phyloP scores from a whole-genome alignment of 2,113 vertebrate species.

The Urocitellus parryii region DNA sequence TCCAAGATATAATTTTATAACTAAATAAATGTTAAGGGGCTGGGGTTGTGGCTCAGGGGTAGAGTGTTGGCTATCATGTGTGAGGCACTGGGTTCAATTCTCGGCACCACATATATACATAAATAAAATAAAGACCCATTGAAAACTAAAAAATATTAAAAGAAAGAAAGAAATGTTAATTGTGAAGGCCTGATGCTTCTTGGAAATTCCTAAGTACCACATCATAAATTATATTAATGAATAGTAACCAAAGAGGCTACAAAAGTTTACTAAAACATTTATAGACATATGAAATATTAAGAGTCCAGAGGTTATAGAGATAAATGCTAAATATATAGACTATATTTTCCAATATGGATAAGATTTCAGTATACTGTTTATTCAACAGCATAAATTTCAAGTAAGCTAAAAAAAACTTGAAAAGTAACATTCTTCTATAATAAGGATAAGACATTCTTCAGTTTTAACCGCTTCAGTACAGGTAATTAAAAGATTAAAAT shows the following conservation, averaged over 20 bases:
- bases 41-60: too few relatives aligned
- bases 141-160: too few relatives aligned
- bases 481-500: background rate
- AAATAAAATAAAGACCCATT: too few relatives aligned
- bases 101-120: too few relatives aligned
- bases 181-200: background rate
- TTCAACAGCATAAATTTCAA: background rate
- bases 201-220: background rate
- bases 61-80: too few relatives aligned
- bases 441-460: background rate
- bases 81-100: too few relatives aligned
- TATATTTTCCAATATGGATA: background rate
- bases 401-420: slow-evolving; percentile 16
- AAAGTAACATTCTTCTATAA: background rate
- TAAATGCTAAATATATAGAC: background rate
- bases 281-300: background rate
- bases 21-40: background rate
- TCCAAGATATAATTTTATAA: background rate
- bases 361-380: background rate
- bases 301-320: background rate
- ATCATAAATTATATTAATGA: background rate
- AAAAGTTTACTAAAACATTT: background rate
- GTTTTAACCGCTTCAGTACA: background rate
- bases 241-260: background rate
- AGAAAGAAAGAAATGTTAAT: background rate